These are phyloP conservation scores for Silurus meridionalis DNA, from an alignment of 2,113 vertebrate species.

Conservation along the genomic window DNA sequence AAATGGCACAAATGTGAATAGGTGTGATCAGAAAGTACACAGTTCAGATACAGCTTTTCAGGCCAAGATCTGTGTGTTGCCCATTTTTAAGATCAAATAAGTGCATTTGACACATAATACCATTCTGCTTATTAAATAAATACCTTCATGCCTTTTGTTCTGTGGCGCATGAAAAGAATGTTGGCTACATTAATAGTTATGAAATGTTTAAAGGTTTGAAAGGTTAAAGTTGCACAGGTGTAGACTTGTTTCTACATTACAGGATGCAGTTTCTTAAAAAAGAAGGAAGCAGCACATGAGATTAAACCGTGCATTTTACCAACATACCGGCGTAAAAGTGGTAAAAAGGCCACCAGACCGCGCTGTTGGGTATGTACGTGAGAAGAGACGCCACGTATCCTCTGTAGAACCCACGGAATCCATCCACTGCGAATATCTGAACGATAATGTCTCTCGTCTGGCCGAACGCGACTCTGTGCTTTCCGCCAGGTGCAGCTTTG, in stretches of 20 bases:
- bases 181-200: not conserved
- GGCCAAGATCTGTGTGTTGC: not conserved
- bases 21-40: not conserved
- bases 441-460: conserved; percentile 87
- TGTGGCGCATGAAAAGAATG: not conserved
- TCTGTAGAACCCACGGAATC: conserved; percentile 88
- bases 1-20: not conserved
- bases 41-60: not conserved
- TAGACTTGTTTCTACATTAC: not conserved
- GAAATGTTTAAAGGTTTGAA: not conserved
- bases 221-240: not conserved
- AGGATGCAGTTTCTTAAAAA: not conserved
- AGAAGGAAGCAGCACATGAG: too few species aligned
- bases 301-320: not conserved
- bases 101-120: not conserved
- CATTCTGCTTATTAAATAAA: not conserved
- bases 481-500: conserved; percentile 58
- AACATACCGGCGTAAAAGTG: conserved; percentile 91
- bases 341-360: conserved; percentile 98
- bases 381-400: conserved; percentile 93
- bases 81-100: not conserved
- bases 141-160: not conserved
- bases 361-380: conserved; percentile 97
- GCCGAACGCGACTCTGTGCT: conserved; percentile 76
- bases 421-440: conserved; percentile 88